Base-by-base conservation (phyloP, 2,888 invertebrate species). In the Eubasilissa splendida region DNA sequence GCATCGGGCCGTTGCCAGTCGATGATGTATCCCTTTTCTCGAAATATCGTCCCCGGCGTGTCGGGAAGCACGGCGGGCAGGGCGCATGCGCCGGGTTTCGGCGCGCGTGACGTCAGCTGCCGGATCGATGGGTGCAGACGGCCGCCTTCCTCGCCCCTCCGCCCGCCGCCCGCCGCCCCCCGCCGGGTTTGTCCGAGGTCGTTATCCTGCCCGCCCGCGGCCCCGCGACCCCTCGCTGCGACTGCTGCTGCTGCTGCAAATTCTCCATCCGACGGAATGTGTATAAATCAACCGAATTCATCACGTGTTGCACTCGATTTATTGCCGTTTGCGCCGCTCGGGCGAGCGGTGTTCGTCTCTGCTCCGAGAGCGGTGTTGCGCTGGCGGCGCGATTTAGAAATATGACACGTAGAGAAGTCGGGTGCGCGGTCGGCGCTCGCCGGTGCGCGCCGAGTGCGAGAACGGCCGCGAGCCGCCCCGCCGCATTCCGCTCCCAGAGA, bases 61-160 rank as follows among this genome's bases (percentile, higher is more conserved):
- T 58, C 22, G 22, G 22, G 22, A 22, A 22, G 22, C 22, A 22
- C 52, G 60, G 70, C 71, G 70, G 68, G 10, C 65, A 59, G 12
- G 50, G 76, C 81, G 83, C 79, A 79, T 74, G 84, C 83, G 81
- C 71, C 56, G 76, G 60, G 14, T 74, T 80, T 82, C 79, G 82
- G 81, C 80, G 82, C 82, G 84, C 82, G 80, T 81, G 82, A 82
- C 84, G 84, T 82, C 83, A 83, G 87, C 89, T 89, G 88, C 90
- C 88, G 90, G 90, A 90, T 91, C 91, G 91, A 91, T 91, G 82
- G 77, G 76, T 82, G 84, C 84, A 90, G 88, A 88, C 89, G 89
- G 71, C 89, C 73, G 70, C 84, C 77, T 77, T 54, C 80, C 54
- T 73, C 73, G 76, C 82, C 81, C 71, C n/a, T 50, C 71, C 81